Evolutionary conservation across 2,113 vertebrate genomes (phyloP), one percentile per base, ranked within the genome.

Genomic region (Tenebrosternarchus preto): DNA sequence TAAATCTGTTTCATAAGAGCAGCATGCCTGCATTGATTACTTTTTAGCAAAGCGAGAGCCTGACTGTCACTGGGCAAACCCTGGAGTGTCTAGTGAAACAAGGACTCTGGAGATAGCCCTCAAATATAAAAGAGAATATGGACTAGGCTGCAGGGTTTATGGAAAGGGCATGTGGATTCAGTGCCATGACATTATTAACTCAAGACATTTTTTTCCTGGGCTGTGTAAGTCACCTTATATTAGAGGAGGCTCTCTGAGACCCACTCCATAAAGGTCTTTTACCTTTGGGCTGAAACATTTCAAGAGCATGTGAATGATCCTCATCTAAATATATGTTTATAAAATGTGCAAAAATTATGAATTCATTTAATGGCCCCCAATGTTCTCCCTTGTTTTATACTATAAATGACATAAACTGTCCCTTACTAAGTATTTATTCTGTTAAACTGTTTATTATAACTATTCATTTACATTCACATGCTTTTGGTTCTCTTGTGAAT

Each of bases 141-240:
- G n/a, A 66, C 63, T 36, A 67, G 70, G 70, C 75, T 57, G 46
- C 27, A 77, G 25, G 78, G 83, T 76, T 63, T 85, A 78, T 77
- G 76, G 77, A 86, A 88, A 86, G 82, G 82, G 78, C 82, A 88
- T 36, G 60, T 59, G 83, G 85, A 82, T 80, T 82, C 80, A 77
- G 57, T 55, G 60, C 68, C 82, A 77, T 82, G 84, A 78, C 86
- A 88, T 87, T 88, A 88, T 89, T 77, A 88, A 84, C 76, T 82
- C 50, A 9, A 64, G 70, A 75, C 72, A 63, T 75, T 75, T 77
- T 77, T 50, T 74, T 78, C 31, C 57, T 63, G 63, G 77, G 25
- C n/a, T 75, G 53, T 66, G 70, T 24, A 79, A 82, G 57, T 70
- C 83, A 74, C 39, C 53, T 76, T 74, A 74, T 60, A 82, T 82